Percentiles rank a stretch among this genome's conserved stretches.
These are phyloP conservation scores for Anolis carolinensis DNA, from an alignment of 2,113 vertebrate genomes.

Conservation along the genomic window DNA sequence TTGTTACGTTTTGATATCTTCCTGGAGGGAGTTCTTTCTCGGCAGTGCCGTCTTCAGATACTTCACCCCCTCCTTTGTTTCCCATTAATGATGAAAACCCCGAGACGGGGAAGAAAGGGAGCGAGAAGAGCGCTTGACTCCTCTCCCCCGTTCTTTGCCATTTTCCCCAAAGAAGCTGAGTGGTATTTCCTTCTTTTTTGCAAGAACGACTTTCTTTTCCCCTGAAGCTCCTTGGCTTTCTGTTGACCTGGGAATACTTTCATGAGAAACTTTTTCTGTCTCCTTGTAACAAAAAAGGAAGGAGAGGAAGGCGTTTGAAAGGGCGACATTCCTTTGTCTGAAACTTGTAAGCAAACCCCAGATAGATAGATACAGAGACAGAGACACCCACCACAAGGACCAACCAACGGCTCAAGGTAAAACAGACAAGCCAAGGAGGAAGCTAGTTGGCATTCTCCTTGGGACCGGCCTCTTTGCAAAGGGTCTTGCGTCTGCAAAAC, in stretches of 20 bases:
- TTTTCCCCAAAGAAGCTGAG: constrained; percentile 44
- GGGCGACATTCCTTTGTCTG: constrained; percentile 59
- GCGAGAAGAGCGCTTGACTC: constrained; percentile 42
- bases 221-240: constrained; percentile 54
- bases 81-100: constrained; percentile 13
- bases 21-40: constrained; percentile 53
- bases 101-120: constrained; percentile 5
- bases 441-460: too few species aligned
- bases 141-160: not conserved
- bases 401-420: constrained; percentile 65
- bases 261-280: constrained; percentile 44
- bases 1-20: constrained; percentile 46
- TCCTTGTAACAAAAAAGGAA: constrained; percentile 18
- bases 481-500: too few species aligned
- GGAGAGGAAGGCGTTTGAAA: constrained; percentile 51
- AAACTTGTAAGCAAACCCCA: constrained; percentile 50
- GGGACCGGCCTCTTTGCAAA: too few species aligned
- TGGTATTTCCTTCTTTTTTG: constrained; percentile 51
- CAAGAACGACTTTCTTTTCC: constrained; percentile 39
- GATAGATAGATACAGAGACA: not conserved
- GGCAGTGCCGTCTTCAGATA: constrained; percentile 30
- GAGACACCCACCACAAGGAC: not conserved
- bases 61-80: constrained; percentile 34
- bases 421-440: constrained; percentile 38
- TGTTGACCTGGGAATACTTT: constrained; percentile 35